Evolutionary conservation across 2,888 invertebrate species (phyloP), one percentile per base, ranked within the genome.

Genomic region (Rhogogaster chlorosoma): DNA sequence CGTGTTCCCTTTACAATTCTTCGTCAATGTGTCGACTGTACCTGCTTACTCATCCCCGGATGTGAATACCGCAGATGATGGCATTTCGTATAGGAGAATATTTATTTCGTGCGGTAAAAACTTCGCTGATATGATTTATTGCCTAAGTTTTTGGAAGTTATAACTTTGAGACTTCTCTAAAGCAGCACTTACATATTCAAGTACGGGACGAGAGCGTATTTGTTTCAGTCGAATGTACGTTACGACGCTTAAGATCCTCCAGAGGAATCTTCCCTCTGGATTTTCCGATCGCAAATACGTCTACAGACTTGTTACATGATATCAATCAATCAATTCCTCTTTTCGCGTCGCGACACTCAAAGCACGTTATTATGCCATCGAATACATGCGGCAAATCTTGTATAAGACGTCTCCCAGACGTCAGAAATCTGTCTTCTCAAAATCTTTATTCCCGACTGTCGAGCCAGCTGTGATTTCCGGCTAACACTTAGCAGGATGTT

Each of bases 401-500:
- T n/a, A 80, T 57, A 42, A 22, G 61, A 22, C 61, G 22, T 10
- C 2, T 80, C 18, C 7, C n/a, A 61, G 22, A 57, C 38, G 80
- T 49, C 80, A 38, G 61, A 80, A 80, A 38, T 80, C 57, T 83
- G 29, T 64, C 67, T 83, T 70, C 67, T 83, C 29, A 45, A 83
- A 4, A 83, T 83, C 67, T 83, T 83, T 42, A 70, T 83, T 49
- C 64, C 45, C 45, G 64, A 83, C 67, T 83, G 83, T 83, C 29
- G 3, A 10, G 49, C 64, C 83, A 83, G 83, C 83, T 83, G 83
- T 83, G 67, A 83, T 83, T 83, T 83, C 83, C 83, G 83, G 67
- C 67, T 70, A 83, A 45, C 80, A 26, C 80, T 61, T 26, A 64
- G 61, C 80, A 80, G 61, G 61, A 80, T 64, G 38, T 29, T 83